Evolutionary conservation across 2,797 vertebrate species (phyloP).

Genomic region (Pantherophis alleghaniensis): DNA sequence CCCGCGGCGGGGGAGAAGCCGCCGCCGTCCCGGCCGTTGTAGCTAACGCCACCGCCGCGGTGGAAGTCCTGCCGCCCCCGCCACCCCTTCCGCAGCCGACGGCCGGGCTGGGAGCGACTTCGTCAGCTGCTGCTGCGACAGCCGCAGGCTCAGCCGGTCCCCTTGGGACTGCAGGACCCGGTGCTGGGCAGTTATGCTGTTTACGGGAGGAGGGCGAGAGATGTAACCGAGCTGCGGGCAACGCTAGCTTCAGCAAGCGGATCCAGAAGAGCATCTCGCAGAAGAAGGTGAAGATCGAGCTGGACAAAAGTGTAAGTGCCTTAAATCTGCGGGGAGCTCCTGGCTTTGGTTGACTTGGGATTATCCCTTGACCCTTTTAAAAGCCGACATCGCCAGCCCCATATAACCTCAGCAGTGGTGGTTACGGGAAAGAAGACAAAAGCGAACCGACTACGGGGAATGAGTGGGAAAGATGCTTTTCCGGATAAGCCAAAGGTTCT

Average conservation of each 20-base stretch:
- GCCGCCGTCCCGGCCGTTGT: slow-evolving; percentile 49
- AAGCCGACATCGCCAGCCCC: not conserved
- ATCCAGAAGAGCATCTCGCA: slow-evolving; percentile 83
- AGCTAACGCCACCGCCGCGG: slow-evolving; percentile 26
- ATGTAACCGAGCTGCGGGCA: slow-evolving; percentile 76
- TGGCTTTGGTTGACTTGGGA: not conserved
- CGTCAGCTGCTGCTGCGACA: not conserved
- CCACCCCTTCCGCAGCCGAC: slow-evolving; percentile 39
- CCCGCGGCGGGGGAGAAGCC: slow-evolving; percentile 69
- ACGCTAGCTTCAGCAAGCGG: slow-evolving; percentile 81
- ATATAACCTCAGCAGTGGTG: not conserved
- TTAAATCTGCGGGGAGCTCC: not conserved
- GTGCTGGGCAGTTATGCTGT: slow-evolving; percentile 81
- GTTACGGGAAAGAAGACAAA: not conserved
- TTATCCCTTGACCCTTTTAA: not conserved
- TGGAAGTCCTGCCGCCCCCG: slow-evolving; percentile 43
- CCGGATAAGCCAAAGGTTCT: not conserved
- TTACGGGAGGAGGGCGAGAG: slow-evolving; percentile 77
- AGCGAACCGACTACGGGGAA: not conserved
- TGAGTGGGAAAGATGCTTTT: not conserved
- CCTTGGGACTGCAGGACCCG: slow-evolving; percentile 60
- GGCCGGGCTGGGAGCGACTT: slow-evolving; percentile 45
- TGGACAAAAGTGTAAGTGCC: slow-evolving; percentile 79
- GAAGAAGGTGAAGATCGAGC: slow-evolving; percentile 82
- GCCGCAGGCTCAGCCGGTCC: slow-evolving; percentile 38